phyloP scores from a whole-genome alignment of 1,140 invertebrate species.

The Drosophila watanabei region DNA sequence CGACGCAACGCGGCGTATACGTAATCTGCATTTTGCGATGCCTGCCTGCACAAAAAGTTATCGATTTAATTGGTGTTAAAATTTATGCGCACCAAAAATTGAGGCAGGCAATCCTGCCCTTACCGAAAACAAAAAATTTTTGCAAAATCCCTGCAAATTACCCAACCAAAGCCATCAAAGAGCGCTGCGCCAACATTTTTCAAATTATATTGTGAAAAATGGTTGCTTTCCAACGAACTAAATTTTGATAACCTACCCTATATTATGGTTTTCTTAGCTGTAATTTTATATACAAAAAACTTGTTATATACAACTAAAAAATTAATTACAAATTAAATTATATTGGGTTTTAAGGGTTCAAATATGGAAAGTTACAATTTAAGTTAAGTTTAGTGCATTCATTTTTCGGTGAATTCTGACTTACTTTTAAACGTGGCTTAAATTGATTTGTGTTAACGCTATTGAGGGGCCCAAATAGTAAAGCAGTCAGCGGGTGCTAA shows the following conservation, averaged over 20 bases:
- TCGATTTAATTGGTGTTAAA: slow-evolving; percentile 65
- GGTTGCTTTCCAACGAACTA: neutral
- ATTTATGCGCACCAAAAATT: slow-evolving; percentile 53
- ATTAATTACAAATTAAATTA: too few species aligned
- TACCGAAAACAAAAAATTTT: slow-evolving; percentile 22
- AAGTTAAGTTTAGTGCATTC: neutral
- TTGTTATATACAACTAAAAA: too few species aligned
- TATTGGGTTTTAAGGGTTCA: too few species aligned
- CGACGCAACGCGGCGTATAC: slow-evolving; percentile 55
- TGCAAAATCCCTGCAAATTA: slow-evolving; percentile 25
- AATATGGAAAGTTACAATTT: neutral
- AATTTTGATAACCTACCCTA: neutral
- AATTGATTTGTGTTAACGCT: slow-evolving; percentile 1
- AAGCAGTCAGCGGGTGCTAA: slow-evolving; percentile 2
- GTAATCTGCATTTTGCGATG: slow-evolving; percentile 51
- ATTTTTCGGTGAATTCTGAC: neutral
- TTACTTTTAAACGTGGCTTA: neutral
- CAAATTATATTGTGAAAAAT: slow-evolving; percentile 29
- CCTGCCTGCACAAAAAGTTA: slow-evolving; percentile 50
- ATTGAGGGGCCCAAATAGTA: neutral
- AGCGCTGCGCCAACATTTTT: slow-evolving; percentile 53
- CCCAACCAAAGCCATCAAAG: slow-evolving; percentile 23
- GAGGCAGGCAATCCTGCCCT: neutral
- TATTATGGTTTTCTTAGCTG: too few species aligned
- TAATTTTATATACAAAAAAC: too few species aligned